These are phyloP conservation scores for Sminthopsis crassicaudata DNA, from an alignment of 2,113 vertebrate genomes.

Conservation along the genomic window DNA sequence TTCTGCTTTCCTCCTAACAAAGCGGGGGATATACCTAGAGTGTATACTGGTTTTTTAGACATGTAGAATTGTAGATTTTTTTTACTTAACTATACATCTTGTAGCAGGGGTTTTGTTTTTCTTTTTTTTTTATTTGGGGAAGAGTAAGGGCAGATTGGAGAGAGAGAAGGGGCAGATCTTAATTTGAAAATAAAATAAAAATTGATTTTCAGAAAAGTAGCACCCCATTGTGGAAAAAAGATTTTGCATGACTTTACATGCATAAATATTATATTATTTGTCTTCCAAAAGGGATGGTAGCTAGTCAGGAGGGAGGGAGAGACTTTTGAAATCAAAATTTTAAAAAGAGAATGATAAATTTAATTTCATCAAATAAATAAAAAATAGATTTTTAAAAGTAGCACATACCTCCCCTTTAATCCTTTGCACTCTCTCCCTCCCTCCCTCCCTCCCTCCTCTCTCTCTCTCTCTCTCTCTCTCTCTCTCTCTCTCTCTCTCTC, in stretches of 20 bases:
- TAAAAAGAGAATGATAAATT: not conserved
- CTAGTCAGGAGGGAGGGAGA: not conserved
- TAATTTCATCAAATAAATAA: not conserved
- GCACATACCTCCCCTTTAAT: conserved; percentile 30
- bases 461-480: conserved; percentile 38
- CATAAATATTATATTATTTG: not conserved
- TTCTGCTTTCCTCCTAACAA: not conserved
- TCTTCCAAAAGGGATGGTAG: not conserved
- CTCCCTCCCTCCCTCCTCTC: too few relatives aligned
- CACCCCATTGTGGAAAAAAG: not conserved
- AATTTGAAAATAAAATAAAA: not conserved
- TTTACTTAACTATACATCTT: not conserved
- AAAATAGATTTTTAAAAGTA: not conserved
- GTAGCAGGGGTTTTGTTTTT: not conserved
- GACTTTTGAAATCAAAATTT: not conserved
- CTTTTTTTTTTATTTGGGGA: not conserved
- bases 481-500: conserved; percentile 25
- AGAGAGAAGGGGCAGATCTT: not conserved
- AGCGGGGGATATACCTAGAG: not conserved
- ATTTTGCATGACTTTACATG: not conserved
- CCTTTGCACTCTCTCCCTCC: too few relatives aligned
- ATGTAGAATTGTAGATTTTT: not conserved
- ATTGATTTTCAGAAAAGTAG: not conserved
- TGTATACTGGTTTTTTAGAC: not conserved
- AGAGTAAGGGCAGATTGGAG: not conserved